Base-by-base conservation (phyloP, 2,113 vertebrate species). In the Phaethon lepturus region DNA sequence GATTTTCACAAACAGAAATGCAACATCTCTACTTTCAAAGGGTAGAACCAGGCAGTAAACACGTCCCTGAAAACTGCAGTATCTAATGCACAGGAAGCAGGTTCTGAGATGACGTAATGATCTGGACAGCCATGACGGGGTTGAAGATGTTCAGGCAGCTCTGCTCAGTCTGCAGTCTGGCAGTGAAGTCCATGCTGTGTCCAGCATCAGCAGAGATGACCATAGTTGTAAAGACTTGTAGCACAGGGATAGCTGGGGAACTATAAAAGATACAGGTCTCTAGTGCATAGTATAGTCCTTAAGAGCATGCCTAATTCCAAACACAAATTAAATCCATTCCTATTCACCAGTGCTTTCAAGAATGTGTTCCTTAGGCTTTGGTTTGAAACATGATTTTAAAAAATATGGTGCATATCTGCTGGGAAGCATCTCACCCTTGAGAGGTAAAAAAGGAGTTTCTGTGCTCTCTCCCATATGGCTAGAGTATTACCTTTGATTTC, bases 211-310 rank as follows among this genome's bases (percentile, higher is more conserved):
- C 17, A 50, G 40, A 1, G 6, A 45, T 13, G 4, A 26, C 11
- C 11, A 13, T 3, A 35, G 33, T 2, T 67, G 3, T 18, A 38
- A 66, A 62, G 28, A 78, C 44, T 26, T 55, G 10, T 13, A 22
- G 15, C 19, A 58, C 19, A 67, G 38, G 77, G 26, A 13, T 9
- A 56, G 12, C 0, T n/a, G 13, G 7, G 20, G 25, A 88, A 22
- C 23, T 71, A 0, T 45, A 63, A 67, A 18, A 81, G 7, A 47
- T 42, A 59, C 1, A 26, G 9, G 11, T 24, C 12, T 79, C 25
- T 28, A 24, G 16, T 69, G 2, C 10, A 6, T 13, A 18, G 3
- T 3, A 29, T 1, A 42, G 12, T 31, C 8, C 3, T 58, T 45
- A 53, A 26, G 10, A 72, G 5, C 17, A 42, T 49, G 28, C 11